Base-by-base conservation (phyloP, 2,888 invertebrate genomes). In the Gibbula magus region DNA sequence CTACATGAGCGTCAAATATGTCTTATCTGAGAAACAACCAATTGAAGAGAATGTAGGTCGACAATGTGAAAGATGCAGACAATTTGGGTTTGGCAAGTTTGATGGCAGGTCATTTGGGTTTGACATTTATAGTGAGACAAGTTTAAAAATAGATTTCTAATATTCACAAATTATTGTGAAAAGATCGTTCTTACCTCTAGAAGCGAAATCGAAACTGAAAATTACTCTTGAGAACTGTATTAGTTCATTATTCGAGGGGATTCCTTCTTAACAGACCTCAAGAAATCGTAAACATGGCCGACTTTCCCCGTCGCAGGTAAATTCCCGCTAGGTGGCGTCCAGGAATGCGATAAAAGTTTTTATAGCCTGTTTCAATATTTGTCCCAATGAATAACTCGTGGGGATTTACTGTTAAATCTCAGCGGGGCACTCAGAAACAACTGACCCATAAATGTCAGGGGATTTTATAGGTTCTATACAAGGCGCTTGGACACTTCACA, bases 261-360 rank as follows among this genome's bases (percentile, higher is more conserved):
- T 35, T 70, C 70, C 70, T 70, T 18, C n/a, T 20, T 39, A 13
- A n/a, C 4, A 1, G 8, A 16, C 32, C 32, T 70, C 70, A 39
- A 70, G n/a, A 70, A 39, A 70, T 70, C 39, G 70, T 70, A 70
- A 70, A 70, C 70, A 70, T 70, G 70, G 70, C 70, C 70, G 70
- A 70, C 70, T 70, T 70, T 70, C 70, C 39, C n/a, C 13, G 29
- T 61, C 61, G 20, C 18, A 32, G 70, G 70, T 70, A 70, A 70
- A 70, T 70, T 70, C 70, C 70, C 70, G 70, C 70, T 70, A 70
- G 70, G 70, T 70, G 70, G 70, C 70, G 70, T 70, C 32, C 32
- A 70, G 70, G 70, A 70, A 70, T 70, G 70, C 20, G 32, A 70
- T 39, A 32, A 70, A 70, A 70, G 39, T 39, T 70, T 70, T 70